Evolutionary conservation across 2,113 vertebrate species (phyloP), one percentile per base, ranked within the genome.

Genomic region (Chloebia gouldiae): DNA sequence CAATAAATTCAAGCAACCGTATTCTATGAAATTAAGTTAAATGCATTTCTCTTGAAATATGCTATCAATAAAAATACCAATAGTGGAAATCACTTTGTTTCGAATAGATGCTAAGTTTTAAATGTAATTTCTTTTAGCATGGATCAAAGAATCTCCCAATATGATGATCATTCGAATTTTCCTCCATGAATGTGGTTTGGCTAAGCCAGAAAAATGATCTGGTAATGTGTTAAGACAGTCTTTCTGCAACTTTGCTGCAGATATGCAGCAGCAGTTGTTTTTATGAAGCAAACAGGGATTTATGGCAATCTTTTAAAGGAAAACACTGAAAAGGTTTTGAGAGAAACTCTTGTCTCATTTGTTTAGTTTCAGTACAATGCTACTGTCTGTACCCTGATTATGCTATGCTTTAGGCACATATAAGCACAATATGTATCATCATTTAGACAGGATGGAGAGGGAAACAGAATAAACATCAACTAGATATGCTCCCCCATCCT

Each of bases 221-320:
- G 76, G 87, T 56, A 86, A 77, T 28, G 23, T 51, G 27, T 66
- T 87, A n/a, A 82, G 60, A 70, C 28, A 66, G 30, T 70, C 15
- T 56, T 54, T 90, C 79, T 73, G 47, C 45, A 94, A 73, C 63
- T 95, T 93, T 77, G 39, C 33, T 66, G 75, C 47, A 90, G 50
- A 93, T 82, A 80, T 2, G 17, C 42, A 90, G 75, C 39, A 86
- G 70, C 68, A 94, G 35, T 65, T 91, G 50, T 63, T 92, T 91
- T 90, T 70, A 90, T 35, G 71, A 86, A 93, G 50, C 24, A 93
- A 94, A 94, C 9, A 63, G 25, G 22, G 59, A 95, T 93, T 95
- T 86, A 88, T 83, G 39, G 78, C 16, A 90, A 51, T 78, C 42
- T 90, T 94, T 83, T 83, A 70, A 93, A 83, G 64, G 42, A 82